phyloP scores from a whole-genome alignment of 1,140 invertebrate species.

The Drosophila bifasciata region DNA sequence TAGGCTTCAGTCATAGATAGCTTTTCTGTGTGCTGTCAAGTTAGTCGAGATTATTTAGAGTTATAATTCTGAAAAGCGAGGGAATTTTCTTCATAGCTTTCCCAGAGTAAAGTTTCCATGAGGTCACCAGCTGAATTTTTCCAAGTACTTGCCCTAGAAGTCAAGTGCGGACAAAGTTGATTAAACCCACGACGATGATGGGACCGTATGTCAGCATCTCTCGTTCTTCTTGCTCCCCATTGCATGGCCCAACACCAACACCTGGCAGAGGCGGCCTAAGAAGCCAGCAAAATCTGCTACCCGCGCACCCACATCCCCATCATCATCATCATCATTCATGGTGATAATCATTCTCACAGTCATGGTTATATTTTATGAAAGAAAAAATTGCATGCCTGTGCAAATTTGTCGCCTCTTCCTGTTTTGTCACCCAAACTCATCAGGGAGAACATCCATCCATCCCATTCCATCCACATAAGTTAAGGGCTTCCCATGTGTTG shows the following conservation, averaged over 20 bases:
- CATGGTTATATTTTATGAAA: slow-evolving; percentile 24
- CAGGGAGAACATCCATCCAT: slow-evolving; percentile 61
- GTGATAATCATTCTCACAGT: slow-evolving; percentile 21
- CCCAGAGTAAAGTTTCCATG: too few species aligned
- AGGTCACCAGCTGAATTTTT: neutral
- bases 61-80: neutral
- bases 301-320: neutral
- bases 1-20: too few species aligned
- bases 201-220: neutral
- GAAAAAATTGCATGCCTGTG: slow-evolving; percentile 76
- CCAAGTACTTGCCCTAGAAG: slow-evolving; percentile 4
- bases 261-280: slow-evolving; percentile 24
- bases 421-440: slow-evolving; percentile 78
- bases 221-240: neutral
- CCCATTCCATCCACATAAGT: slow-evolving; percentile 46
- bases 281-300: slow-evolving; percentile 4
- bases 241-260: slow-evolving; percentile 44
- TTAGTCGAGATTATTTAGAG: neutral
- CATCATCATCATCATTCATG: neutral
- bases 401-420: slow-evolving; percentile 80
- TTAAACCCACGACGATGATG: slow-evolving; percentile 14
- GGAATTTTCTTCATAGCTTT: neutral
- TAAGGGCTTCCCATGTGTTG: slow-evolving; percentile 25
- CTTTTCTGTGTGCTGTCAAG: neutral
- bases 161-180: slow-evolving; percentile 27